These are phyloP conservation scores for Heliangelus exortis DNA, from an alignment of 2,797 vertebrate genomes.

Conservation along the genomic window DNA sequence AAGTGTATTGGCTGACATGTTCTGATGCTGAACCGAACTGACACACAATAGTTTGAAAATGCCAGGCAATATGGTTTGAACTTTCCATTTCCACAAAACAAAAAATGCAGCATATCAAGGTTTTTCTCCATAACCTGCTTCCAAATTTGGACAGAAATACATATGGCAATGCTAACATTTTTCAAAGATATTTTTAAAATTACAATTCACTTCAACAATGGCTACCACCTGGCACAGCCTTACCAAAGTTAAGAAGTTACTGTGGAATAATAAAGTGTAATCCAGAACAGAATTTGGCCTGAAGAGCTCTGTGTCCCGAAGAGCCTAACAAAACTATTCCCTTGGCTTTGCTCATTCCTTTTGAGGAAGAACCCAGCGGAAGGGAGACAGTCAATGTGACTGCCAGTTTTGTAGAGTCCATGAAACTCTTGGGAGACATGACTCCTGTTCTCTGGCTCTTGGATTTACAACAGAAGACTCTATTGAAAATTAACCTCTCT, in stretches of 20 bases:
- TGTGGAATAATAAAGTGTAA: conserved; percentile 31
- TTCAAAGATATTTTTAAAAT: not conserved
- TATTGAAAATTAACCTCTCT: conserved; percentile 24
- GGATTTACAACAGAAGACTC: conserved; percentile 28
- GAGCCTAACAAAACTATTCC: conserved; percentile 20
- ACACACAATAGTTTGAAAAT: not conserved
- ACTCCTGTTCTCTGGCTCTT: not conserved
- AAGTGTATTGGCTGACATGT: not conserved
- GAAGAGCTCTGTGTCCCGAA: conserved; percentile 7
- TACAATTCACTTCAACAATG: not conserved
- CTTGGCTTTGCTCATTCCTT: conserved; percentile 1
- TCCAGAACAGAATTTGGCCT: conserved; percentile 36
- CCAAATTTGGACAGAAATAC: not conserved
- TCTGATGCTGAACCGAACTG: not conserved
- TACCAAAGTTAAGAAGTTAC: not conserved
- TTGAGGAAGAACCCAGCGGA: conserved; percentile 16
- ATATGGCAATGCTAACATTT: not conserved
- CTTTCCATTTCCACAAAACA: not conserved
- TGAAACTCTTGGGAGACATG: not conserved
- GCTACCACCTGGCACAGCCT: conserved; percentile 16
- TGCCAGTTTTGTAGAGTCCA: conserved; percentile 33
- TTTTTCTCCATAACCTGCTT: not conserved
- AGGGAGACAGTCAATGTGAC: conserved; percentile 41
- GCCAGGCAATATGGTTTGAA: not conserved
- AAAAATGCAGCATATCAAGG: not conserved